Evolutionary conservation across 2,113 vertebrate genomes (phyloP), one percentile per base, ranked within the genome.

Genomic region (Anolis sagrei): DNA sequence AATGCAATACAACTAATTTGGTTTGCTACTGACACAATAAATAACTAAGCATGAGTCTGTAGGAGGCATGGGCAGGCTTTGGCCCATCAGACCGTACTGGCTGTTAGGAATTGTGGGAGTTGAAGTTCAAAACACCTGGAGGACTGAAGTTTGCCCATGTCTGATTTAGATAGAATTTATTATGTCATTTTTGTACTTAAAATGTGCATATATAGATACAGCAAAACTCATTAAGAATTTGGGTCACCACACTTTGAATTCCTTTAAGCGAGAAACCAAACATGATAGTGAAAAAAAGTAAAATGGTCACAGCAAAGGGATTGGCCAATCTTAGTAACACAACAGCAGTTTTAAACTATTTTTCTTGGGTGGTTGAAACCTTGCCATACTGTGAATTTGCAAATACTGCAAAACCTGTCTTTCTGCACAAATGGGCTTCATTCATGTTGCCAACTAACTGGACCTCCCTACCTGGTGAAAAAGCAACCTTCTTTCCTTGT

Each of bases 401-500:
- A 39, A 9, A 39, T 66, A 5, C 25, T 1, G 75, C n/a, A n/a
- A n/a, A n/a, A n/a, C 2, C 36, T 51, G 21, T 9, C 48, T 18
- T 76, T 69, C 32, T 21, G 11, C 29, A 19, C 69, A 62, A 23
- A 44, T 44, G 34, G 4, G 51, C 49, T 70, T 16, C 54, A 48
- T 34, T 27, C 25, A 10, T 9, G n/a, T 19, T 70, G 75, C 19
- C 23, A n/a, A 7, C 1, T 34, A 9, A 36, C 23, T 44, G 39
- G 4, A 7, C 68, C 49, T 73, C 7, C 3, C 61, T 29, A 21
- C 36, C 64, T 44, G 29, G 61, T 89, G 85, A 75, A 77, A n/a
- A 82, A 84, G 27, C 51, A 27, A 36, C 27, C n/a, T 32, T 25
- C 11, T 36, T 86, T 92, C 85, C 13, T 92, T 84, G 91, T 88